Conservation (phyloP, 2,113 vertebrate genomes). For the Phoxinus phoxinus region DNA sequence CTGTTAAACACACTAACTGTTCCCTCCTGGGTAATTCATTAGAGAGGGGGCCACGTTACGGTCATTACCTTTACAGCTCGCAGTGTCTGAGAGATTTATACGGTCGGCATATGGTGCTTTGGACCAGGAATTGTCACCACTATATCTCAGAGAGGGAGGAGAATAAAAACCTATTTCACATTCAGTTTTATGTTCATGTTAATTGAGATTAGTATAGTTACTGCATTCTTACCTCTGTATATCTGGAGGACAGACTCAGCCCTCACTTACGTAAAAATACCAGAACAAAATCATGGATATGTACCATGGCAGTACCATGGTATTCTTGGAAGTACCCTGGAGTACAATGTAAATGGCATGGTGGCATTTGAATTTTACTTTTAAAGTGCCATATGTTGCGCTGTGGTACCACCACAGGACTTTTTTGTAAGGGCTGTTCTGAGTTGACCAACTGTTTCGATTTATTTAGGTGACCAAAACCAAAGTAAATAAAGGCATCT, state of each 20-base stretch:
- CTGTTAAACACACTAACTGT: slow-evolving; percentile 37
- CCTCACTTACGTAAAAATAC: background rate
- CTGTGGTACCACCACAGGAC: background rate
- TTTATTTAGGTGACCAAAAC: background rate
- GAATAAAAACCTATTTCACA: slow-evolving; percentile 37
- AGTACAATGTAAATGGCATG: background rate
- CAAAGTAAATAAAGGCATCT: background rate
- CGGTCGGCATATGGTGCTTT: slow-evolving; percentile 18
- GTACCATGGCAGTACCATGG: background rate
- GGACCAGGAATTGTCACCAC: slow-evolving; percentile 28
- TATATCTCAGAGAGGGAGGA: slow-evolving; percentile 38
- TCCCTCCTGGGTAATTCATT: slow-evolving; percentile 32
- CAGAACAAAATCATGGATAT: background rate
- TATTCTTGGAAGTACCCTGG: background rate
- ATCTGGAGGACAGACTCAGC: slow-evolving; percentile 3
- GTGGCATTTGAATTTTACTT: background rate
- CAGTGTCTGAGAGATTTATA: slow-evolving; percentile 40
- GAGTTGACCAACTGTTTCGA: slow-evolving; percentile 7
- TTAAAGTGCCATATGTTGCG: background rate
- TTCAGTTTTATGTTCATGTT: slow-evolving; percentile 36
- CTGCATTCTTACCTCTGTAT: background rate
- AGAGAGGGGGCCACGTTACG: slow-evolving; percentile 23
- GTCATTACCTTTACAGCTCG: slow-evolving; percentile 48
- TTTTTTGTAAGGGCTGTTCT: background rate
- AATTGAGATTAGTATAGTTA: slow-evolving; percentile 44